These are phyloP conservation scores for Phoronis australis DNA, from an alignment of 2,888 invertebrate species.

Conservation along the genomic window DNA sequence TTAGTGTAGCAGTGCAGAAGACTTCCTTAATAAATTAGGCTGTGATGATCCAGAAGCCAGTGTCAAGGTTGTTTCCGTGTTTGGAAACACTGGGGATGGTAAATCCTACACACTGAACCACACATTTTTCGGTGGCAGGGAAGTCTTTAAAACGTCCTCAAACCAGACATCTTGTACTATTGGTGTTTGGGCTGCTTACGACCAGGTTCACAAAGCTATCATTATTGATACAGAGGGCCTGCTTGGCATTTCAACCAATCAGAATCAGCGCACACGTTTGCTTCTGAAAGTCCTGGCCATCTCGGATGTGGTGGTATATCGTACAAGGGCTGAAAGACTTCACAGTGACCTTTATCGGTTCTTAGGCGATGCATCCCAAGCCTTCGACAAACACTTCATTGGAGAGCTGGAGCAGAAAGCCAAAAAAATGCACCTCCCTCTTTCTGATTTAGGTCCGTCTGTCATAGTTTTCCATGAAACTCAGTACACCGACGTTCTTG, in stretches of 20 bases:
- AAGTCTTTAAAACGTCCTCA: slow-evolving; percentile 64
- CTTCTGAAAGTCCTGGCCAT: slow-evolving; percentile 74
- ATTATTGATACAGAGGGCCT: slow-evolving; percentile 78
- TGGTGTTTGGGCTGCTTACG: slow-evolving; percentile 74
- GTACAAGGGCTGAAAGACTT: slow-evolving; percentile 69
- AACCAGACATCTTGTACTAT: slow-evolving; percentile 68
- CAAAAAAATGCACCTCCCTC: slow-evolving; percentile 54
- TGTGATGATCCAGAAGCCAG: slow-evolving; percentile 36
- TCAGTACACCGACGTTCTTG: slow-evolving; percentile 64
- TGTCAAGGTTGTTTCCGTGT: slow-evolving; percentile 75
- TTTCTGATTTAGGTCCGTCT: slow-evolving; percentile 65
- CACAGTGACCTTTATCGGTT: slow-evolving; percentile 71
- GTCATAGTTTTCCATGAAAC: slow-evolving; percentile 78
- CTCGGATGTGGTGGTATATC: slow-evolving; percentile 73
- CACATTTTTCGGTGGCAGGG: slow-evolving; percentile 63
- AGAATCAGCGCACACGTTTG: slow-evolving; percentile 64
- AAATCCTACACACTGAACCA: slow-evolving; percentile 76
- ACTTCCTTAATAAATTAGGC: slow-evolving; percentile 44
- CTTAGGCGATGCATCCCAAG: slow-evolving; percentile 69
- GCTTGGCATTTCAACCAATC: slow-evolving; percentile 60
- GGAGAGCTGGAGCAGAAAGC: slow-evolving; percentile 48
- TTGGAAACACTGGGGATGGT: slow-evolving; percentile 79
- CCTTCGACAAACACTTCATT: slow-evolving; percentile 69
- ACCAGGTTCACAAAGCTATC: slow-evolving; percentile 63
- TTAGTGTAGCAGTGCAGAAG: slow-evolving; percentile 42